These are phyloP conservation scores for Allacma fusca DNA, from an alignment of 2,888 invertebrate species.

Conservation along the genomic window DNA sequence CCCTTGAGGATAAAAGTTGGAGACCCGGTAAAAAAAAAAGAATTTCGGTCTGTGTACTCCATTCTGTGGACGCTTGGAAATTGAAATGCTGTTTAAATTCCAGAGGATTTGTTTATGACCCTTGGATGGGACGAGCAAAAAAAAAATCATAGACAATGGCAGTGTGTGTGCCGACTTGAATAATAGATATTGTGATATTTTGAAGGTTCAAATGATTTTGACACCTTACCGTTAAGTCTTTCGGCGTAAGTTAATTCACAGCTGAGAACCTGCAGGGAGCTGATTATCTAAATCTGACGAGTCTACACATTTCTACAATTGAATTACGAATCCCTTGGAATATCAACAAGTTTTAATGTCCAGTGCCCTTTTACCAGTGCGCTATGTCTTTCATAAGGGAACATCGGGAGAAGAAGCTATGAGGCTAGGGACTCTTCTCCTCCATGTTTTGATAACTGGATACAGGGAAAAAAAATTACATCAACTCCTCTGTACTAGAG, in stretches of 20 bases:
- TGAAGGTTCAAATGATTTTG: slow-evolving; percentile 40
- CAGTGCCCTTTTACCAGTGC: slow-evolving; percentile 14
- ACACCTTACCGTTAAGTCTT: slow-evolving; percentile 43
- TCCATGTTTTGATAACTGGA: too few relatives aligned
- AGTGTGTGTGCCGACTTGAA: slow-evolving; percentile 19
- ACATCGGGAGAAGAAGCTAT: background rate
- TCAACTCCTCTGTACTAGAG: too few relatives aligned
- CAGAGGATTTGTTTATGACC: slow-evolving; percentile 7
- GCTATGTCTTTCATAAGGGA: background rate
- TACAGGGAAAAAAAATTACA: too few relatives aligned
- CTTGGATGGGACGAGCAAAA: background rate
- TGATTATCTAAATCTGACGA: slow-evolving; percentile 42
- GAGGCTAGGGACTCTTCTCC: too few relatives aligned
- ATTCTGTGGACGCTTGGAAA: too few relatives aligned
- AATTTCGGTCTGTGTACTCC: too few relatives aligned
- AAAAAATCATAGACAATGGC: background rate
- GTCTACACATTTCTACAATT: slow-evolving; percentile 37
- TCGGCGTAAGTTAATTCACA: slow-evolving; percentile 36
- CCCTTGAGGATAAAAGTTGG: too few relatives aligned
- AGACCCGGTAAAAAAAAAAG: too few relatives aligned
- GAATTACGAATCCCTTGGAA: slow-evolving; percentile 35
- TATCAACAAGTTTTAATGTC: slow-evolving; percentile 6
- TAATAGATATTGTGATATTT: slow-evolving; percentile 37
- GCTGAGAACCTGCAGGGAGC: slow-evolving; percentile 36
- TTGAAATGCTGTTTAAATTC: background rate